Conservation (phyloP, 2,888 invertebrate genomes). For the Tinea trinotella region DNA sequence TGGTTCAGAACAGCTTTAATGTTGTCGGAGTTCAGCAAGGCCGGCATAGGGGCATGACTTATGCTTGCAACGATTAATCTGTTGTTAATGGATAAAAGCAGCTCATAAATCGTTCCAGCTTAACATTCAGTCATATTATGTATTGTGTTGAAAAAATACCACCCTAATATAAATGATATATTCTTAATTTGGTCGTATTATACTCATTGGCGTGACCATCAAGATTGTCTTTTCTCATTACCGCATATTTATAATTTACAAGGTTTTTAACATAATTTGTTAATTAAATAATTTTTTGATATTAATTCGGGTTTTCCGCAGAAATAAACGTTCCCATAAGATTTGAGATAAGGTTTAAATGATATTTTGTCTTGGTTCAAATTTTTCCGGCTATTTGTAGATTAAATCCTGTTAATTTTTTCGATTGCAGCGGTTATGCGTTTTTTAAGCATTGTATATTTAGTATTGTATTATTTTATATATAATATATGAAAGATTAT, state of each 20-base stretch:
- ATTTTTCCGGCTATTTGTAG: constrained; percentile 15
- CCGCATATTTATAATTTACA: not conserved
- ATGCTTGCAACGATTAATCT: too few relatives aligned
- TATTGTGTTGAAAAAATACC: too few relatives aligned
- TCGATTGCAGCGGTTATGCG: not conserved
- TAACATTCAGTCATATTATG: too few relatives aligned
- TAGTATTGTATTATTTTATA: too few relatives aligned
- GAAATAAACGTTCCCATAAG: not conserved
- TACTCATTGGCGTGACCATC: constrained; percentile 2
- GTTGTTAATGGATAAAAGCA: too few relatives aligned
- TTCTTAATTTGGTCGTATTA: not conserved
- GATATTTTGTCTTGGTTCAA: not conserved
- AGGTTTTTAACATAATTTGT: constrained; percentile 1
- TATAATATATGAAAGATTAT: too few relatives aligned
- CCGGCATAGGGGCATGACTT: too few relatives aligned
- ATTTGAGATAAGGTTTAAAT: not conserved
- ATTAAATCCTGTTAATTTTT: constrained; percentile 15
- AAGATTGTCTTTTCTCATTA: constrained; percentile 2
- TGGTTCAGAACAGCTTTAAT: too few relatives aligned
- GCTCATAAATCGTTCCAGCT: too few relatives aligned
- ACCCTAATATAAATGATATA: too few relatives aligned
- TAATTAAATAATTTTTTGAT: not conserved
- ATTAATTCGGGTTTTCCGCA: not conserved
- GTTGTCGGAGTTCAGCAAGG: too few relatives aligned
- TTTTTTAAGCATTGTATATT: too few relatives aligned